Base-by-base conservation (phyloP, 92 coral and sea anemone species). In the Palythoa heliodiscus region DNA sequence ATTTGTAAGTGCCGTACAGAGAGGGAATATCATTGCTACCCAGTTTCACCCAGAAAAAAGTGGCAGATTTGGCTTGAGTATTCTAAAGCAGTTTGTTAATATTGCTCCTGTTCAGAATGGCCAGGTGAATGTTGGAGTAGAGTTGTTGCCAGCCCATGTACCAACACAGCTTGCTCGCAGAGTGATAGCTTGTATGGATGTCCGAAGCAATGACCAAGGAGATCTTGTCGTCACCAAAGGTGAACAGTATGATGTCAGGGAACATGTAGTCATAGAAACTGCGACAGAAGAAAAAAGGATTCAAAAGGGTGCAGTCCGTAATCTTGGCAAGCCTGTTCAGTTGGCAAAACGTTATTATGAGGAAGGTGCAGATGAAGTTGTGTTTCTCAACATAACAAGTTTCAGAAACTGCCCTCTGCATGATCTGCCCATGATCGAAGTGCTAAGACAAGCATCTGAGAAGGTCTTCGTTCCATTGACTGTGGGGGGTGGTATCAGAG, bases 41-140 rank as follows among this genome's bases (percentile, higher is more conserved):
- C 92, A 89, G 76, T 89, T 89, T 70, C 92, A 89, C 87, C 92
- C 92, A 20, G 92, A 89, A 71, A 89, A 89, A 58, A 89, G 92
- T 52, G 92, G 92, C 38, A 54, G 52, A 58, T 37, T 89, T 68
- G 92, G 92, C 11, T 55, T 89, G 23, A 70, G 64, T 8, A 76
- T 89, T 71, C 76, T 89, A 12, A 73, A 86, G 52, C 76, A 74
- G 71, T 89, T 85, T 69, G 48, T 89, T 61, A 25, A 60, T 14
- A 79, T 25, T n/a, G 53, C 74, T 67, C 89, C 92, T 1, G 37
- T 75, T 3, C 37, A 72, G 17, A 39, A 25, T 14, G 17, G 20
- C 15, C 22, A 57, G 63, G 70, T 25, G 6, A 53, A 13, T 22
- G 50, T 66, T 22, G 73, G 73, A 40, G 70, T 37, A 12, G 75